Conservation (phyloP, 2,888 invertebrate species). For the Eudemis profundana region DNA sequence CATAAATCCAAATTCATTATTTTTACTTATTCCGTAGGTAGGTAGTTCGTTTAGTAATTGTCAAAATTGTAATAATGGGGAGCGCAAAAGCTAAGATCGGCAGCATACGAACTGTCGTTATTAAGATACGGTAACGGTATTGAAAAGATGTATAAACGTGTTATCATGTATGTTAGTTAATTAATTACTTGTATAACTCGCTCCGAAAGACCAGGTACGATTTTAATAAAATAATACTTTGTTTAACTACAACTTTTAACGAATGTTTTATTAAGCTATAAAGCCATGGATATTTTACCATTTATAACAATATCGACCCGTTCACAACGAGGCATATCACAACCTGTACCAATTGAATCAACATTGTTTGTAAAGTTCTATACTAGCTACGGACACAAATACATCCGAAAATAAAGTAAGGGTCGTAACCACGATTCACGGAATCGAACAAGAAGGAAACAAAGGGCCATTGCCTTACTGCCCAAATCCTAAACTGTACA, state of each 20-base stretch:
- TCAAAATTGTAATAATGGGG: slow-evolving; percentile 59
- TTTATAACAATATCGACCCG: slow-evolving; percentile 85
- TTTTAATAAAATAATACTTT: slow-evolving; percentile 82
- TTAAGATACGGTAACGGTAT: slow-evolving; percentile 60
- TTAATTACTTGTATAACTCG: slow-evolving; percentile 80
- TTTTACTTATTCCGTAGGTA: slow-evolving; percentile 30
- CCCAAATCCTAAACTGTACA: slow-evolving; percentile 82
- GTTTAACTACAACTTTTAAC: slow-evolving; percentile 83
- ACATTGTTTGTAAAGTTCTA: slow-evolving; percentile 85
- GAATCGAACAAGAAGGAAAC: slow-evolving; percentile 83
- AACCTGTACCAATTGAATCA: slow-evolving; percentile 86
- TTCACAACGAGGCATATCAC: slow-evolving; percentile 85
- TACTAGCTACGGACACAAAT: slow-evolving; percentile 84
- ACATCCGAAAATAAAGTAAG: slow-evolving; percentile 83
- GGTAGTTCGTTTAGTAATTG: slow-evolving; percentile 57
- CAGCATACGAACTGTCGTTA: slow-evolving; percentile 64
- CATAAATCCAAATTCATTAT: slow-evolving; percentile 39
- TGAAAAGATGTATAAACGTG: slow-evolving; percentile 77
- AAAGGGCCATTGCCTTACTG: slow-evolving; percentile 75
- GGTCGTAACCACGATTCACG: slow-evolving; percentile 83
- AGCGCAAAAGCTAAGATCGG: slow-evolving; percentile 69
- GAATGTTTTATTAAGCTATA: slow-evolving; percentile 82
- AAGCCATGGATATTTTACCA: slow-evolving; percentile 82
- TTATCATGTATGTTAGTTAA: slow-evolving; percentile 64
- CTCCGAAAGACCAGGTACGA: slow-evolving; percentile 78